Evolutionary conservation across 1,140 invertebrate species (phyloP).

Genomic region (Leucophenga varia): DNA sequence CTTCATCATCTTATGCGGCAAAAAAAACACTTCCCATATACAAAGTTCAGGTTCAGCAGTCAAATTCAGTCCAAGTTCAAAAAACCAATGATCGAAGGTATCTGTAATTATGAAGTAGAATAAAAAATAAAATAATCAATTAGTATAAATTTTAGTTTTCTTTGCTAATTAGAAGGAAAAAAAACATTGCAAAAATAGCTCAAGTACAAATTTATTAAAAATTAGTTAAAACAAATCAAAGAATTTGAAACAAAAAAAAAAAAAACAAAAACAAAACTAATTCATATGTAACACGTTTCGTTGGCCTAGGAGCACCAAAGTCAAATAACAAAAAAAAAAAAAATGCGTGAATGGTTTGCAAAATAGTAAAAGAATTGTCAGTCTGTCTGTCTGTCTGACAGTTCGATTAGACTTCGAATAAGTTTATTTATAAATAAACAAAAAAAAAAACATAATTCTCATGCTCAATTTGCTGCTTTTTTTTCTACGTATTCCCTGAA

Average conservation of each 20-base stretch:
- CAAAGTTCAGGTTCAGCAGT: constrained; percentile 14
- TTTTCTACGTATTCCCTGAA: constrained; percentile 48
- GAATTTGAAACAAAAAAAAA: neutral
- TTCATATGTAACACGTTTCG: too few species aligned
- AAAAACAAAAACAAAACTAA: constrained; percentile 9
- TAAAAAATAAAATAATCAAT: constrained; percentile 24
- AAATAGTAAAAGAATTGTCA: too few species aligned
- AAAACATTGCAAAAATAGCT: constrained; percentile 8
- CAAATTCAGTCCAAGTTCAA: constrained; percentile 46
- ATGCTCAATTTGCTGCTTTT: too few species aligned
- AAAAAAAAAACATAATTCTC: too few species aligned
- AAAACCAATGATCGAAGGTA: constrained; percentile 49
- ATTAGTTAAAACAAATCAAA: neutral
- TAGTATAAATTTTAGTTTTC: constrained; percentile 42
- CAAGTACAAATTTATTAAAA: constrained; percentile 1
- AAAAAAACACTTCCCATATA: too few species aligned
- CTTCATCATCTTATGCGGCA: too few species aligned
- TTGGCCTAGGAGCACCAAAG: too few species aligned
- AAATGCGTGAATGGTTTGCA: constrained; percentile 17
- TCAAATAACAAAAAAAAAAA: constrained; percentile 4
- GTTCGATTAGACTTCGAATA: too few species aligned
- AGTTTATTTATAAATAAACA: too few species aligned
- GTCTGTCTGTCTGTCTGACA: too few species aligned
- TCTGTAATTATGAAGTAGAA: constrained; percentile 33
- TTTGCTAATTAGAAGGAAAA: constrained; percentile 12